Evolutionary conservation across 2,113 vertebrate genomes (phyloP).

Genomic region (Diadophis punctatus): DNA sequence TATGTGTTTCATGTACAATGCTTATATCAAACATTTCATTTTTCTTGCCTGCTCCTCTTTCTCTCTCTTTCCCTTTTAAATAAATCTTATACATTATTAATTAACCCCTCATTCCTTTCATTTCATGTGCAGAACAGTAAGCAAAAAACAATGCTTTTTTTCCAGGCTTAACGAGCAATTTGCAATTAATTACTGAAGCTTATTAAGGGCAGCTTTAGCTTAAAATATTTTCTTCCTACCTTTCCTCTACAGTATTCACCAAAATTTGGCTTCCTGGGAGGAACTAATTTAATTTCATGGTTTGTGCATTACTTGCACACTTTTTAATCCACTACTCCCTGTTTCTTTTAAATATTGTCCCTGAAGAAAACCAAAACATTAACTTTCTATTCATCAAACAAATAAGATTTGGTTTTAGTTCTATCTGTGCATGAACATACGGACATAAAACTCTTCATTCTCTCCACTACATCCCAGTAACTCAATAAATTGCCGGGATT

Average conservation of each 20-base stretch:
- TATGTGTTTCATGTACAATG: neutral
- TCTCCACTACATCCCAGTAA: constrained; percentile 20
- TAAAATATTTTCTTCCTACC: constrained; percentile 62
- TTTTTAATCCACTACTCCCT: constrained; percentile 62
- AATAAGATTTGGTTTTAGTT: constrained; percentile 51
- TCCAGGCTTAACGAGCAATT: constrained; percentile 57
- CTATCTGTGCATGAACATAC: constrained; percentile 48
- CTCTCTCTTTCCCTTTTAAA: neutral
- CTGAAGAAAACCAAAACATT: constrained; percentile 65
- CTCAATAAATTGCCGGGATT: constrained; percentile 27
- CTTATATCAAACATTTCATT: neutral
- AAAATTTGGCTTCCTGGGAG: constrained; percentile 67
- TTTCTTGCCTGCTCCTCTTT: neutral
- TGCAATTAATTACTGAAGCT: constrained; percentile 66
- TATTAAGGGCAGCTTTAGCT: constrained; percentile 64
- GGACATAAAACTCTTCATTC: constrained; percentile 32
- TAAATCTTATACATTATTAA: constrained; percentile 20
- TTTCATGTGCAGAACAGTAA: constrained; percentile 16
- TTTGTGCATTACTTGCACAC: constrained; percentile 62
- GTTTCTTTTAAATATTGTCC: constrained; percentile 53
- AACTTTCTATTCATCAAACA: constrained; percentile 50
- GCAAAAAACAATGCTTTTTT: constrained; percentile 29
- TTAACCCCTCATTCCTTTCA: constrained; percentile 44
- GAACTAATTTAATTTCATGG: constrained; percentile 72
- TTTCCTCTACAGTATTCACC: constrained; percentile 68